Conservation (phyloP, 2,797 vertebrate species). For the Mycteria americana region DNA sequence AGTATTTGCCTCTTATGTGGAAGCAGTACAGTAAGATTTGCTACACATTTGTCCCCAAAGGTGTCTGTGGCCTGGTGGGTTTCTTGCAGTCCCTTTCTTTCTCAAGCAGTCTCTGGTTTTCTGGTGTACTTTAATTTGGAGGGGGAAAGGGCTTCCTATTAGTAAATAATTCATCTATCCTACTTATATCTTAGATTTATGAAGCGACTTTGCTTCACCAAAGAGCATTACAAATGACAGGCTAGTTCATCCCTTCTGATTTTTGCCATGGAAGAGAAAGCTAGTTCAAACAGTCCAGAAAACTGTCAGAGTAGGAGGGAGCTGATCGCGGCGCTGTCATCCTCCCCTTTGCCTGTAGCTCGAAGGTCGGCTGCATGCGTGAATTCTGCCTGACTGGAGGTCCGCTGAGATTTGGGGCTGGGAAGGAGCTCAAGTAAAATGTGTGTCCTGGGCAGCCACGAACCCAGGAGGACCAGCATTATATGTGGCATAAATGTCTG, state of each 20-base stretch:
- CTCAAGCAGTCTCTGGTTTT: background rate
- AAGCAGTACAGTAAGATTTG: background rate
- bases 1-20: background rate
- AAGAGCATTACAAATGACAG: conserved; percentile 40
- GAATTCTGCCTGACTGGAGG: conserved; percentile 27
- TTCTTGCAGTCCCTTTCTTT: background rate
- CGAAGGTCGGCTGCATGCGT: background rate
- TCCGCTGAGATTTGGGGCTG: background rate
- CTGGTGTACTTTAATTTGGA: background rate
- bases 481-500: conserved; percentile 42
- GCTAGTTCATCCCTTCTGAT: background rate
- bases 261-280: conserved; percentile 29
- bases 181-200: conserved; percentile 22
- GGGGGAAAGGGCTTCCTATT: background rate
- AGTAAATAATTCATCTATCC: conserved; percentile 46
- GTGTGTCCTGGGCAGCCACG: conserved; percentile 1
- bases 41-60: background rate
- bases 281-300: conserved; percentile 12
- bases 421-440: conserved; percentile 30
- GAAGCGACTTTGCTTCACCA: background rate
- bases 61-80: background rate
- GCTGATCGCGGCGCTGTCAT: background rate
- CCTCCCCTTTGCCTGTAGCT: background rate
- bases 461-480: conserved; percentile 39
- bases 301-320: background rate